Percentiles rank a stretch among this genome's conserved stretches.
These are phyloP conservation scores for Empis stercorea DNA, from an alignment of 2,888 invertebrate genomes.

Conservation along the genomic window DNA sequence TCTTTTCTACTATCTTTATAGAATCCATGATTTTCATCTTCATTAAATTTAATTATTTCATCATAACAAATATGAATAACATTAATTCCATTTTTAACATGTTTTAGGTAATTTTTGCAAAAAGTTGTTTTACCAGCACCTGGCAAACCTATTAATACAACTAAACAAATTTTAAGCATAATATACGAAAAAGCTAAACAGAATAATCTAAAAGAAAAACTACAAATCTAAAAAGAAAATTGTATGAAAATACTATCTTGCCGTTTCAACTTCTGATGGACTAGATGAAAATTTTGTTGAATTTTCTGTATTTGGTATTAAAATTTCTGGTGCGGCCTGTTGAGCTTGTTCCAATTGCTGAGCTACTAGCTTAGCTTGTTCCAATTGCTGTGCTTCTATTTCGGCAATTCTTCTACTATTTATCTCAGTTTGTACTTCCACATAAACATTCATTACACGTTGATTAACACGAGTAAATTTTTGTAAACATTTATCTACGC, in stretches of 20 bases:
- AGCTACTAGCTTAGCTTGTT: slow-evolving; percentile 17
- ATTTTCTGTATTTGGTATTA: background rate
- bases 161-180: slow-evolving; percentile 25
- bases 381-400: slow-evolving; percentile 22
- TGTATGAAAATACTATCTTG: background rate
- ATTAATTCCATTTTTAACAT: slow-evolving; percentile 13
- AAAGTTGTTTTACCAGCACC: slow-evolving; percentile 28
- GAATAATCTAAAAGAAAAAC: background rate
- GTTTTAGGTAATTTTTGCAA: slow-evolving; percentile 17
- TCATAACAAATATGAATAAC: slow-evolving; percentile 28
- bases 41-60: slow-evolving; percentile 15
- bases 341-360: slow-evolving; percentile 17
- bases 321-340: slow-evolving; percentile 10
- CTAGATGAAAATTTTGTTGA: background rate
- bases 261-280: slow-evolving; percentile 4
- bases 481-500: slow-evolving; percentile 31
- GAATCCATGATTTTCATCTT: slow-evolving; percentile 2
- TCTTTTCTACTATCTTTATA: slow-evolving; percentile 18
- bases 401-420: slow-evolving; percentile 29
- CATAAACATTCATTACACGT: slow-evolving; percentile 33
- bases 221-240: background rate
- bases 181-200: background rate
- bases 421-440: slow-evolving; percentile 32
- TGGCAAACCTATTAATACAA: slow-evolving; percentile 28
- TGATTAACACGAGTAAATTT: slow-evolving; percentile 35